Conservation (phyloP, 2,888 invertebrate genomes). For the Drosophila melanosoma region DNA sequence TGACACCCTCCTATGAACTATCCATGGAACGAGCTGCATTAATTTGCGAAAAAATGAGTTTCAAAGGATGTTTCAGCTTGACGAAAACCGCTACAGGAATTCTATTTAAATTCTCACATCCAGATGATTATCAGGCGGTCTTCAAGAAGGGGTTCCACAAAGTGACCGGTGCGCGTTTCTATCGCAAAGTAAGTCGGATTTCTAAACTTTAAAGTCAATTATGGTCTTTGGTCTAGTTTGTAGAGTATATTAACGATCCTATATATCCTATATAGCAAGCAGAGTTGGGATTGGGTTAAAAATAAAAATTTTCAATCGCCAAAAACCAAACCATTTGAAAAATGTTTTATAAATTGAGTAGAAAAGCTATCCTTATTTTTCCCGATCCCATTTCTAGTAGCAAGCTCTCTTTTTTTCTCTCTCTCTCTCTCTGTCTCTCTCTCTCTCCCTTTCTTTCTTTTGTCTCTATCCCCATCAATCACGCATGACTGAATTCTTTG, state of each 20-base stretch:
- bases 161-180: constrained; percentile 93
- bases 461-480: constrained; percentile 11
- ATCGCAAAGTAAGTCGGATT: constrained; percentile 89
- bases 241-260: constrained; percentile 4
- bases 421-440: background rate
- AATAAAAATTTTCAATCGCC: background rate
- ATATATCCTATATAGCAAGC: background rate
- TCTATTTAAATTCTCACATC: constrained; percentile 94
- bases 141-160: constrained; percentile 95
- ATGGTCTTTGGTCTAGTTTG: background rate
- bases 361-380: background rate
- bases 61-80: constrained; percentile 93
- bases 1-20: constrained; percentile 94
- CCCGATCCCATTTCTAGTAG: constrained; percentile 3
- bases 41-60: constrained; percentile 95
- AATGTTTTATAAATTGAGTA: background rate
- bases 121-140: constrained; percentile 94
- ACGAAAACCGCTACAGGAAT: constrained; percentile 95
- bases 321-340: background rate
- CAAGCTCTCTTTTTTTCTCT: background rate
- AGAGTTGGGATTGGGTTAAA: constrained; percentile 8
- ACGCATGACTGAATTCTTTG: constrained; percentile 34
- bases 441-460: background rate
- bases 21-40: constrained; percentile 94
- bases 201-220: background rate